phyloP scores from a whole-genome alignment of 1,140 invertebrate genomes.

The Bombus superbus region DNA sequence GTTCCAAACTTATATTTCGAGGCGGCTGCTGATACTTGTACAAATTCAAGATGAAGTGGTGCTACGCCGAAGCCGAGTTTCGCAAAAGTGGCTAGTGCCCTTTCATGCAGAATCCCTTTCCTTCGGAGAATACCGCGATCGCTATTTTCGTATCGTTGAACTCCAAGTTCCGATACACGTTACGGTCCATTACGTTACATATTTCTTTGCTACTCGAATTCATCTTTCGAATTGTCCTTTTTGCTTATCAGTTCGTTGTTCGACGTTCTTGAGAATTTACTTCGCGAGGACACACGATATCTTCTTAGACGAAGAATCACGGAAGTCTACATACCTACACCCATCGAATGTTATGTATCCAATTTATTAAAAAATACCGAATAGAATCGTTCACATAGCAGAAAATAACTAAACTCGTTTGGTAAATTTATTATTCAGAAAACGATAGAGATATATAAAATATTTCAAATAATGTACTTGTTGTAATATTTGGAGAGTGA shows the following conservation, averaged over 20 bases:
- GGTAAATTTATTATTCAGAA: not conserved
- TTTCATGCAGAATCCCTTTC: constrained; percentile 65
- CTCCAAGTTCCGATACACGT: not conserved
- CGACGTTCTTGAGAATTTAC: not conserved
- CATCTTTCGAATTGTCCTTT: not conserved
- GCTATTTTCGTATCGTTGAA: constrained; percentile 26
- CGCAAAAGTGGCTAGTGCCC: constrained; percentile 59
- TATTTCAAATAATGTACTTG: too few species aligned
- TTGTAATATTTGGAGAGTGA: too few species aligned
- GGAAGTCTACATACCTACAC: not conserved
- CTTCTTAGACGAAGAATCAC: not conserved
- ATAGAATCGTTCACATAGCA: not conserved
- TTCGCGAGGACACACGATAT: not conserved
- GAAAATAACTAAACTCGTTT: too few species aligned
- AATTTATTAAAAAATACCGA: not conserved
- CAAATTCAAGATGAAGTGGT: constrained; percentile 56
- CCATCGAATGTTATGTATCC: not conserved
- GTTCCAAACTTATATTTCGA: constrained; percentile 57
- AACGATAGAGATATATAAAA: not conserved
- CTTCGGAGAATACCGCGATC: constrained; percentile 58
- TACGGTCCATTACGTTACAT: not conserved
- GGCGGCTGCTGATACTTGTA: constrained; percentile 49
- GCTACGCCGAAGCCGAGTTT: constrained; percentile 66
- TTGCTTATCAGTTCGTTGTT: not conserved
- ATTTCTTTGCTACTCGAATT: not conserved